Base-by-base conservation (phyloP, 64 coral and sea anemone genomes). In the Actinia tenebrosa region DNA sequence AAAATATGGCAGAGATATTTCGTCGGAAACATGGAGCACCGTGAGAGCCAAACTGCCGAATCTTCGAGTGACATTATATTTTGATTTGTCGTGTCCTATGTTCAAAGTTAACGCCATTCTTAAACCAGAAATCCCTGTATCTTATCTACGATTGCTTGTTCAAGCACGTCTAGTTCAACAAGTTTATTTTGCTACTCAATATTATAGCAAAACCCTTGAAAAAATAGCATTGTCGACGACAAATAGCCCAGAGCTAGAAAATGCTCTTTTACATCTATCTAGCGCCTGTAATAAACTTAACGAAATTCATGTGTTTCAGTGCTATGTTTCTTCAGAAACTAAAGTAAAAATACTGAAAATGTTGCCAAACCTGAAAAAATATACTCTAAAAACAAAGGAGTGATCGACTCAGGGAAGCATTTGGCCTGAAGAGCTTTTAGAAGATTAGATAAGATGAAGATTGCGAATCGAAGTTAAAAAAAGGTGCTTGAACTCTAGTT, bases 31-130 rank as follows among this genome's bases (percentile, higher is more conserved):
- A 46, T 96, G 94, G 94, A 60, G 56, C 8, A 46, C 42, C 19
- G 88, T 96, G 43, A 90, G 59, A 71, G 64, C 54, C 18, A 88
- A 88, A 8, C 85, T 96, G 59, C 94, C 91, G 47, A 82, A 87
- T 78, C 86, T 96, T 63, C 88, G 91, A 60, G 91, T 96, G 55
- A 96, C 91, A 7, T 71, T 96, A 3, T 64, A 77, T 22, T 96
- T 96, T 87, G 94, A 96, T 86, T 80, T 43, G 30, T 93, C 94
- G 5, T 96, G 94, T 61, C 94, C 94, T 5, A 96, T 96, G 94
- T 96, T 93, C 23, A 96, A 93, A 80, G 94, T 96, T 3, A 87
- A 96, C 53, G 85, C 86, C 63, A 96, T 96, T 90, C 83, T 96
- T n/a, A 96, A 96, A 63, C 78, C 94, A 68, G 85, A 96, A 90